Evolutionary conservation across 2,113 vertebrate genomes (phyloP), one percentile per base, ranked within the genome.

Genomic region (Probosciger aterrimus): DNA sequence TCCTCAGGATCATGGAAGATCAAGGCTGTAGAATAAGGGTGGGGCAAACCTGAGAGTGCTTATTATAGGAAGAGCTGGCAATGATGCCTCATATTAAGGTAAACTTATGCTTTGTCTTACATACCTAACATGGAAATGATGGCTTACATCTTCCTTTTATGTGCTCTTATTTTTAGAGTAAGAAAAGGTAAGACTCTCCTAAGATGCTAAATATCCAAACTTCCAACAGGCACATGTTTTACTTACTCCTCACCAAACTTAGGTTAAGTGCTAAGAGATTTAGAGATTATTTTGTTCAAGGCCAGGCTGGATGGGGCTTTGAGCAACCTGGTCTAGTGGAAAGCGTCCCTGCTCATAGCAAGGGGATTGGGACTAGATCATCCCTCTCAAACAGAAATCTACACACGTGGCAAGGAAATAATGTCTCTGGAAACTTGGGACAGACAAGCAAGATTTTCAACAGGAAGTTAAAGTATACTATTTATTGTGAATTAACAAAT

Each of bases 21-120:
- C 53, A 95, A 96, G 92, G 92, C 76, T 60, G 4, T 47, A 82
- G 60, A 28, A 4, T 47, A 94, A 94, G 88, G 92, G 92, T 83
- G 80, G 20, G 65, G 91, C 79, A 81, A 93, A 64, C 47, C 27
- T 52, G 24, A 90, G 19, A 52, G 65, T 86, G 73, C 35, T 95
- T 86, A 96, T 96, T 96, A 96, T 52, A 93, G 64, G 76, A 93
- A 88, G 35, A 71, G 47, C 68, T 92, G 65, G 93, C 44, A 85
- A 65, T 0, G 10, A 46, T 39, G 24, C 71, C 64, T 81, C 46
- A 19, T 68, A 86, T 68, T 90, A 83, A 95, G 89, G 89, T 89
- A 86, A 93, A 62, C 65, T 50, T 67, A 33, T 2, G n/a, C 50
- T 90, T 80, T 59, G 68, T 60, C 15, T 84, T 88, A 43, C 23